Base-by-base conservation (phyloP, 1,140 invertebrate species). In the Drosophila nannoptera region DNA sequence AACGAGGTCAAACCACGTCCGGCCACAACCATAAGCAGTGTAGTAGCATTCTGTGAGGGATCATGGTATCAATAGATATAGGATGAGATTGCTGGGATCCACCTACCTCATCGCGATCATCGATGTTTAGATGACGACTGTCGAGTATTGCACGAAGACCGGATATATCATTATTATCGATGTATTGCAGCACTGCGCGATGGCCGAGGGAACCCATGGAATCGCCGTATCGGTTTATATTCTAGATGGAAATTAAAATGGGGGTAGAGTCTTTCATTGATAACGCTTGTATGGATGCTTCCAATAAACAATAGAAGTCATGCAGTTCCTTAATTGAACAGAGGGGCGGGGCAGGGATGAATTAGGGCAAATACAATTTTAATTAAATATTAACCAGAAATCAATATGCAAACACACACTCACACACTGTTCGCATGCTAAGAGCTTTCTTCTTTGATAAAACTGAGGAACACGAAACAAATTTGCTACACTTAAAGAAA, bases 151-250 rank as follows among this genome's bases (percentile, higher is more conserved):
- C 92, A 77, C 95, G 94, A 33, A 97, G 91, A 76, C 94, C 96
- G 61, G 90, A 90, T 53, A 95, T 91, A 90, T 96, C 95, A 90
- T 97, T 95, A 88, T 94, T 94, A 84, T 92, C 93, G 80, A 97
- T 94, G 90, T 93, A 95, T 88, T 93, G 94, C 77, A 94, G 92
- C 59, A 97, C 92, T 67, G 94, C 92, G 77, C 94, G 93, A 90
- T 94, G 94, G 90, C 93, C 95, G 78, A 96, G 92, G 64, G 95
- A 96, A 91, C 96, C 94, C 96, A 97, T 97, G 91, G 96, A 96
- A 91, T 96, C 96, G 89, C 91, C 87, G 77, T 78, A 88, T 48
- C 88, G 88, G 88, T 89, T 89, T 56, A 90, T 87, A 63, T 86
- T 87, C 89, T 90, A 63, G 49, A 76, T 64, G 53, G 6, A 49